Percentiles rank a stretch among this genome's conserved stretches.
These are phyloP conservation scores for Excalfactoria chinensis DNA, from an alignment of 2,113 vertebrate species.

Conservation along the genomic window DNA sequence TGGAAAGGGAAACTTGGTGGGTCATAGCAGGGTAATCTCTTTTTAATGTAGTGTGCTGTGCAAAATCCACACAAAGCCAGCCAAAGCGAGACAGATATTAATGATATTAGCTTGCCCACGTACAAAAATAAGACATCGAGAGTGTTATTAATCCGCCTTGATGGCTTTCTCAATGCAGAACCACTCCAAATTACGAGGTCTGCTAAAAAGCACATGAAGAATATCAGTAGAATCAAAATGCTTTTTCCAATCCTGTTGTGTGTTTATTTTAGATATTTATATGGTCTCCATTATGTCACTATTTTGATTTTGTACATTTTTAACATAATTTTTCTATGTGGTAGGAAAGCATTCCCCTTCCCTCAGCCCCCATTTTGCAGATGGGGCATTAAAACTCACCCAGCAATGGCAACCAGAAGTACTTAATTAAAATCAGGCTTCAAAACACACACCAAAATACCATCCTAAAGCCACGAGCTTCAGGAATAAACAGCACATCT, in stretches of 20 bases:
- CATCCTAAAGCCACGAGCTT: neutral
- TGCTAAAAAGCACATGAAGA: neutral
- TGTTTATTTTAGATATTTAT: neutral
- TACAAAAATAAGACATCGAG: constrained; percentile 18
- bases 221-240: neutral
- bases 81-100: constrained; percentile 57
- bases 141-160: neutral
- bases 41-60: constrained; percentile 64
- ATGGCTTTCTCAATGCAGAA: neutral
- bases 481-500: neutral
- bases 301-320: neutral
- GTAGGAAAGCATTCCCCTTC: constrained; percentile 25
- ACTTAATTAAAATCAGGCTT: neutral
- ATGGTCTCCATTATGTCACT: neutral
- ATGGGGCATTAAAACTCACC: neutral
- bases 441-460: neutral
- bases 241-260: neutral
- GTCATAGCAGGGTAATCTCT: constrained; percentile 61
- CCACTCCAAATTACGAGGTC: neutral
- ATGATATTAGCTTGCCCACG: constrained; percentile 35
- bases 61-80: constrained; percentile 19
- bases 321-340: neutral
- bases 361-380: neutral
- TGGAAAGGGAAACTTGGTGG: constrained; percentile 57
- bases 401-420: neutral